Conservation (phyloP, 2,797 vertebrate species). For the Xenops minutus region DNA sequence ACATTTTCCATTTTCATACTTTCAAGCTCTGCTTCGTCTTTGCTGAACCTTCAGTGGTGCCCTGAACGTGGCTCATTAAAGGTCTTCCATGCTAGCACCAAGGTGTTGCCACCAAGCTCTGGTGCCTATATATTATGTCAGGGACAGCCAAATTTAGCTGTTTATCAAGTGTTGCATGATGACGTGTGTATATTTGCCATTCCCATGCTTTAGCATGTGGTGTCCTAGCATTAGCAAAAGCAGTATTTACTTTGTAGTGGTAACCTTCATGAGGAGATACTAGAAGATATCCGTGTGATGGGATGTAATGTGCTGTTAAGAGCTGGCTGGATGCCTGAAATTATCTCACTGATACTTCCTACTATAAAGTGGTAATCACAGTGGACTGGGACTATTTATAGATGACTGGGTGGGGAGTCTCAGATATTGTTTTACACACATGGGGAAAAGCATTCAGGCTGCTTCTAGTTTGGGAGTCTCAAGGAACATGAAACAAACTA, state of each 20-base stretch:
- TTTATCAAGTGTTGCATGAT: neutral
- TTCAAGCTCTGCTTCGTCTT: neutral
- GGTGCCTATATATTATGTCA: neutral
- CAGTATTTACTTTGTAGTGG: neutral
- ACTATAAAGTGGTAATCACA: neutral
- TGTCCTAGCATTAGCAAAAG: neutral
- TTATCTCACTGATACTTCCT: neutral
- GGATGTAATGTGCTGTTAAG: neutral
- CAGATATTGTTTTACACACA: neutral
- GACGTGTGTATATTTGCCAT: neutral
- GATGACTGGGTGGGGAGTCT: neutral
- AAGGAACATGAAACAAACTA: neutral
- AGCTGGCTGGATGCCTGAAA: conserved; percentile 10
- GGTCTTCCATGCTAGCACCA: neutral
- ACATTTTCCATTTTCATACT: conserved; percentile 35
- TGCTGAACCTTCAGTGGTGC: conserved; percentile 22
- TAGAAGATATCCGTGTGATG: neutral
- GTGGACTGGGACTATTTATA: neutral
- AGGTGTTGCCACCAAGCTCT: neutral
- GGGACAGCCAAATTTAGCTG: neutral
- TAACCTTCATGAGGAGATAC: neutral
- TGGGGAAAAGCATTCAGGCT: neutral
- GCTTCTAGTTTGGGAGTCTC: neutral
- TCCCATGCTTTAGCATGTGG: neutral
- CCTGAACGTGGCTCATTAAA: neutral